Evolutionary conservation across 1,140 invertebrate genomes (phyloP).

Genomic region (Drosophila yakuba): DNA sequence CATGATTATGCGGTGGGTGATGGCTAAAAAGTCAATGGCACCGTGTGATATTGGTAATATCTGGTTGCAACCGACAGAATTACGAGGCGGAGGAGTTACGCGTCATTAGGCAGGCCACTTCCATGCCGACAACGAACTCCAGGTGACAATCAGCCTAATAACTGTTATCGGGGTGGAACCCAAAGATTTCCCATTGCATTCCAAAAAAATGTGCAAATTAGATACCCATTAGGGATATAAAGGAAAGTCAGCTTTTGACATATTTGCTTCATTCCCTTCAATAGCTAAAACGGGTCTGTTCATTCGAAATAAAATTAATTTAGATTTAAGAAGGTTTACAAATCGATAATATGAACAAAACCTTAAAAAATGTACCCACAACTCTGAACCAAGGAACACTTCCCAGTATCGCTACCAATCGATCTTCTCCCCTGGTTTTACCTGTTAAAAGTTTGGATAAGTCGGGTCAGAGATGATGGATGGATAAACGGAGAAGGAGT

Average conservation of each 20-base stretch:
- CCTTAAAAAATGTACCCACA: too few relatives aligned
- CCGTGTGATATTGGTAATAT: constrained; percentile 51
- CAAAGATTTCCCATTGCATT: not conserved
- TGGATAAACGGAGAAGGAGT: constrained; percentile 28
- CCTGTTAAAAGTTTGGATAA: constrained; percentile 40
- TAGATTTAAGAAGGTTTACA: too few relatives aligned
- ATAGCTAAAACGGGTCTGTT: too few relatives aligned
- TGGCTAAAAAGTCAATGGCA: constrained; percentile 60
- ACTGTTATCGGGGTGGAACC: constrained; percentile 10
- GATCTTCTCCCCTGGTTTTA: constrained; percentile 40
- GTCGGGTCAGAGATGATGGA: constrained; percentile 54
- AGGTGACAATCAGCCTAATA: constrained; percentile 56
- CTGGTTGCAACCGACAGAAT: constrained; percentile 36
- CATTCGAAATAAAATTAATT: too few relatives aligned
- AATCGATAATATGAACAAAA: too few relatives aligned
- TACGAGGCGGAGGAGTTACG: constrained; percentile 53
- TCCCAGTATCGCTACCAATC: constrained; percentile 31
- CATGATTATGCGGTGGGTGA: constrained; percentile 55
- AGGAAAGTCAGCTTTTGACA: too few relatives aligned
- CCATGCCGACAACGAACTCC: constrained; percentile 8
- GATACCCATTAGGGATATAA: too few relatives aligned
- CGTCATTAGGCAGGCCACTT: constrained; percentile 62
- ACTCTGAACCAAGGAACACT: not conserved
- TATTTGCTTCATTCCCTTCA: too few relatives aligned
- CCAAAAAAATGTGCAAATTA: not conserved